phyloP scores from a whole-genome alignment of 2,797 vertebrate genomes.

The Xyrichtys novacula region DNA sequence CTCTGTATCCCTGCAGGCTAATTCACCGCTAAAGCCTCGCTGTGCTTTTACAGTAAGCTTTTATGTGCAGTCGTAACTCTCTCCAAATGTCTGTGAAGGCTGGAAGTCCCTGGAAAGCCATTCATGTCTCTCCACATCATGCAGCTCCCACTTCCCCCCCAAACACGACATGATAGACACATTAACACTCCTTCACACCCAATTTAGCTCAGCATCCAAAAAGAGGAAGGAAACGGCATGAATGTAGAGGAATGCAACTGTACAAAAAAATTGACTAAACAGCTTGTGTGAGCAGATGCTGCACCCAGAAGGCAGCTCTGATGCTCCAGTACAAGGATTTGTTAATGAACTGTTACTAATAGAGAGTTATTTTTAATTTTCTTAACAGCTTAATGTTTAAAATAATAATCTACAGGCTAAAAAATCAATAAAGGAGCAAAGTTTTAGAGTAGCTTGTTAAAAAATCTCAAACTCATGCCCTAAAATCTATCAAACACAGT shows the following conservation, averaged over 20 bases:
- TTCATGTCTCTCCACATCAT: conserved; percentile 68
- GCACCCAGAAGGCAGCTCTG: conserved; percentile 16
- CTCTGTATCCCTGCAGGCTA: conserved; percentile 24
- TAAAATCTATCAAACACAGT: background rate
- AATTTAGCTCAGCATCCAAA: conserved; percentile 70
- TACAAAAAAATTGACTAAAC: conserved; percentile 47
- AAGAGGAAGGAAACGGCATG: conserved; percentile 50
- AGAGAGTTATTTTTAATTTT: conserved; percentile 31
- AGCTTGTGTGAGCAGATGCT: conserved; percentile 30
- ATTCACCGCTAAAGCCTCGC: conserved; percentile 15
- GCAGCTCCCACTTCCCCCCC: conserved; percentile 61
- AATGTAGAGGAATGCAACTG: conserved; percentile 61
- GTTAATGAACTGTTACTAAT: conserved; percentile 48
- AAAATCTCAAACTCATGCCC: conserved; percentile 7
- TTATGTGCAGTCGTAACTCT: conserved; percentile 66
- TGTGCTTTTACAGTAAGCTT: conserved; percentile 59
- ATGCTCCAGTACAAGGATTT: conserved; percentile 45
- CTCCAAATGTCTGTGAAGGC: conserved; percentile 38
- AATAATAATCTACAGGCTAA: background rate
- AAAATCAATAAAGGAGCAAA: background rate
- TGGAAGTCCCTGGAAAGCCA: conserved; percentile 71
- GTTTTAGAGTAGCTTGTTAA: background rate
- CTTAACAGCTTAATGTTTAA: conserved; percentile 1
- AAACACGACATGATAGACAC: conserved; percentile 74
- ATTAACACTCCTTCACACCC: conserved; percentile 82